Conservation (phyloP, 2,797 vertebrate species). For the Alosa sapidissima region DNA sequence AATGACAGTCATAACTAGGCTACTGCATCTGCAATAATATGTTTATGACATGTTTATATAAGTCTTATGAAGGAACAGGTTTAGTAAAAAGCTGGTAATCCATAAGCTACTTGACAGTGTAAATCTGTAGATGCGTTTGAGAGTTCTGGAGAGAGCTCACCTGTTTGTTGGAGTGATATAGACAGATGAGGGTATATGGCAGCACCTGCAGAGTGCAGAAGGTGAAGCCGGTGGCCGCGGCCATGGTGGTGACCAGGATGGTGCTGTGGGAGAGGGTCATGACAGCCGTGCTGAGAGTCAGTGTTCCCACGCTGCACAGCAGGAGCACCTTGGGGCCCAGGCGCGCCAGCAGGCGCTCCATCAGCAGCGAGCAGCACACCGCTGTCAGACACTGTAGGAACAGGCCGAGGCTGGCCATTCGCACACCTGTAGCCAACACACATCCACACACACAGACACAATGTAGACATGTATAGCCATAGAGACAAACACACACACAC, state of each 20-base stretch:
- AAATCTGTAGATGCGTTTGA: background rate
- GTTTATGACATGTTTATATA: background rate
- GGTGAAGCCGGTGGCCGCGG: conserved; percentile 79
- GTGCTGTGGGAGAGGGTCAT: conserved; percentile 78
- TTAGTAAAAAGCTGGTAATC: background rate
- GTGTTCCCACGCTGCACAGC: conserved; percentile 76
- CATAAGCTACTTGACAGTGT: background rate
- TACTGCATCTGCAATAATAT: background rate
- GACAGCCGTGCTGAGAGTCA: conserved; percentile 72
- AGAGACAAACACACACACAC: too few species aligned
- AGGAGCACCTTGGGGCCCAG: conserved; percentile 77
- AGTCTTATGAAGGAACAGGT: background rate
- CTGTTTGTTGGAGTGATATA: conserved; percentile 84
- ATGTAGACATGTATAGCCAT: too few species aligned
- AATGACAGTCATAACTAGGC: background rate
- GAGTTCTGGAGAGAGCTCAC: conserved; percentile 55
- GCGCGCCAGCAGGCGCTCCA: conserved; percentile 78
- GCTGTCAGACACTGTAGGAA: conserved; percentile 85
- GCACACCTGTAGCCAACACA: conserved; percentile 71
- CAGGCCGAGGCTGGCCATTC: conserved; percentile 86
- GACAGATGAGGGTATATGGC: conserved; percentile 81
- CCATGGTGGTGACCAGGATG: conserved; percentile 74
- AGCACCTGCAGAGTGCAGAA: conserved; percentile 84
- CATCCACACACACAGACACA: background rate
- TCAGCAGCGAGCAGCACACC: conserved; percentile 79